phyloP scores from a whole-genome alignment of 1,140 invertebrate genomes.

The Lordiphosa stackelbergi region DNA sequence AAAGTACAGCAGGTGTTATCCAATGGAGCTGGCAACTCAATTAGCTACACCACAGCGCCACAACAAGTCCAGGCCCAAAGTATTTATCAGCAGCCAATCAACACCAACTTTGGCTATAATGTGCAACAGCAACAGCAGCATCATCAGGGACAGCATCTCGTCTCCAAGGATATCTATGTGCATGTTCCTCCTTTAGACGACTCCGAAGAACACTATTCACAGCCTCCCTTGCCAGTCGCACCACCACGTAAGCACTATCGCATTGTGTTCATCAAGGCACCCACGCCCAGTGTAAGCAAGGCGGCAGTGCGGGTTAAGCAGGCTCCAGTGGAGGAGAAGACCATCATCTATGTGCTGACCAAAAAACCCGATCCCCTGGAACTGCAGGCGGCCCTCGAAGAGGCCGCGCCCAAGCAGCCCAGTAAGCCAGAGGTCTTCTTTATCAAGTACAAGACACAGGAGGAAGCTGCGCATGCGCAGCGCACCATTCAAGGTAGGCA shows the following conservation, averaged over 20 bases:
- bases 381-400: constrained; percentile 79
- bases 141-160: constrained; percentile 18
- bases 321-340: constrained; percentile 87
- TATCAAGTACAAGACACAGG: constrained; percentile 85
- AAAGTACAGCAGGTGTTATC: constrained; percentile 38
- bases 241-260: constrained; percentile 89
- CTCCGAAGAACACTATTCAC: constrained; percentile 38
- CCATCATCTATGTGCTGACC: constrained; percentile 89
- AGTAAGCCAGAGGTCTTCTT: constrained; percentile 87
- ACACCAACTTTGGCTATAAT: constrained; percentile 28
- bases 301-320: constrained; percentile 80
- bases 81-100: constrained; percentile 27
- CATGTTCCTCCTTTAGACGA: constrained; percentile 70
- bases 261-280: constrained; percentile 92
- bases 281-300: constrained; percentile 82
- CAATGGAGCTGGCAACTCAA: neutral
- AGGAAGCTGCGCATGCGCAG: constrained; percentile 77
- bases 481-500: constrained; percentile 75
- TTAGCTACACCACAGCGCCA: constrained; percentile 1
- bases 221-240: constrained; percentile 30
- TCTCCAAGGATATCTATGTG: constrained; percentile 76
- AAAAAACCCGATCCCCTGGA: constrained; percentile 86
- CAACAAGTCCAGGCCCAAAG: constrained; percentile 27
- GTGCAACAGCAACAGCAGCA: constrained; percentile 21
- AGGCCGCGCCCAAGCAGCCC: constrained; percentile 80